These are phyloP conservation scores for Chrysogorgia sp. DNA, from an alignment of 92 coral and sea anemone species.

Conservation along the genomic window DNA sequence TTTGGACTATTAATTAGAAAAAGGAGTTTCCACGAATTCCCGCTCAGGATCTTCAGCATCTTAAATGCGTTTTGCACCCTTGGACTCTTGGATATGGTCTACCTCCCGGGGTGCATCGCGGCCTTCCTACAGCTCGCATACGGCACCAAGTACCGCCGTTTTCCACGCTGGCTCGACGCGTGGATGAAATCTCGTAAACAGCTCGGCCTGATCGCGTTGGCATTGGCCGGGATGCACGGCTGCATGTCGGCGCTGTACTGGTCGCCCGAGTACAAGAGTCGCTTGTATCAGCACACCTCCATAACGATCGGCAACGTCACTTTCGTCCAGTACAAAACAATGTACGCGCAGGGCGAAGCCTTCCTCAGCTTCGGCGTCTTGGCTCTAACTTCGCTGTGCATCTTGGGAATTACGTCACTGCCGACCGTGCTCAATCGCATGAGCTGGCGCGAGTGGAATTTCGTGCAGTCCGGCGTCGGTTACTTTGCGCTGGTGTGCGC, in stretches of 20 bases:
- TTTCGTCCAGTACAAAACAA: neutral
- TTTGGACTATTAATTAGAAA: neutral
- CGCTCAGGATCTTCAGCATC: neutral
- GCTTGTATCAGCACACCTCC: neutral
- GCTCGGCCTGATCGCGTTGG: conserved; percentile 19
- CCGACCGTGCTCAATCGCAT: conserved; percentile 29
- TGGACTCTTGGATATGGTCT: conserved; percentile 24
- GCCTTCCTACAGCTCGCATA: conserved; percentile 29
- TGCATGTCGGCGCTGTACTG: conserved; percentile 34
- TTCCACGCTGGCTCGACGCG: conserved; percentile 32
- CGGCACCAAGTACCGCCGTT: conserved; percentile 24
- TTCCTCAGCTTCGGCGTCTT: conserved; percentile 16
- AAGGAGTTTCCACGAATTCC: conserved; percentile 4
- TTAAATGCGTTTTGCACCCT: neutral
- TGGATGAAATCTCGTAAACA: conserved; percentile 36
- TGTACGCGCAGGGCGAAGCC: conserved; percentile 20
- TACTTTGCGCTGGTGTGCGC: conserved; percentile 21
- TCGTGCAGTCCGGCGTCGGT: conserved; percentile 35
- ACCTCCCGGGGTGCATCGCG: conserved; percentile 31
- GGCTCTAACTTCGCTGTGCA: conserved; percentile 21
- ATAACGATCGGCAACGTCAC: conserved; percentile 2
- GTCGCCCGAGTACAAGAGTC: conserved; percentile 25
- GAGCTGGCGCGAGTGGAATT: conserved; percentile 42
- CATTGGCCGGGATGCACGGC: conserved; percentile 24
- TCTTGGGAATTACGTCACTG: conserved; percentile 23